Percentiles rank a stretch among this genome's conserved stretches.
Evolutionary conservation across 2,888 invertebrate genomes (phyloP).

Genomic region (Cheilosia variabilis): DNA sequence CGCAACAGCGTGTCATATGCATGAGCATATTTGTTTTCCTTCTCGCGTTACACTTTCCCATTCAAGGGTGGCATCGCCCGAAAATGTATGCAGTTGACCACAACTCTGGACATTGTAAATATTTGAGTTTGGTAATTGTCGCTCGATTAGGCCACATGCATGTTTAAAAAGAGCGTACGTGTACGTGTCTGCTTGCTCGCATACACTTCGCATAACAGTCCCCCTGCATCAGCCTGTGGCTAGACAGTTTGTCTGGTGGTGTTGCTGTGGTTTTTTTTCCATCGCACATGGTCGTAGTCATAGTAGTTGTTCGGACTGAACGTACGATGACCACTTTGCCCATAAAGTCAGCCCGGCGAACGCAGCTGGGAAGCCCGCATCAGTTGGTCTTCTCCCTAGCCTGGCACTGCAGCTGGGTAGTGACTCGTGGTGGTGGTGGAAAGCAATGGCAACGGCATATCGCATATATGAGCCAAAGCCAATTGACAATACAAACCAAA

Average conservation of each 20-base stretch:
- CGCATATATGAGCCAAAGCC: constrained; percentile 42
- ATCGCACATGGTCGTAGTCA: neutral
- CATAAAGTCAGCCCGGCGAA: constrained; percentile 48
- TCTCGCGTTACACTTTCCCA: constrained; percentile 56
- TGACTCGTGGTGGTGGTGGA: neutral
- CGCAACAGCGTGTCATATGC: constrained; percentile 37
- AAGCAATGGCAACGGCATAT: constrained; percentile 33
- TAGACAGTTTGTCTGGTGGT: constrained; percentile 75
- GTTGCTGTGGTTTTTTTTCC: constrained; percentile 64
- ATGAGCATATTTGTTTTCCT: constrained; percentile 21
- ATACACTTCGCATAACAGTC: neutral
- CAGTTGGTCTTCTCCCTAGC: constrained; percentile 24
- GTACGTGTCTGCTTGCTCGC: constrained; percentile 5
- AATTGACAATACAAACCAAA: constrained; percentile 67
- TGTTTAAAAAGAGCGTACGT: constrained; percentile 17
- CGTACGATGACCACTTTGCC: constrained; percentile 62
- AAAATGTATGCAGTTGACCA: constrained; percentile 55
- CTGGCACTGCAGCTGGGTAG: neutral
- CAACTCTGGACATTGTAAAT: constrained; percentile 66
- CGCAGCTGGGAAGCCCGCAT: constrained; percentile 25
- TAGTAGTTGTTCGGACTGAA: neutral
- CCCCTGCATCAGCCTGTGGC: constrained; percentile 45
- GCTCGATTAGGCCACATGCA: constrained; percentile 64
- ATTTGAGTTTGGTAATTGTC: constrained; percentile 74
- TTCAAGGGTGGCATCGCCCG: constrained; percentile 40